These are phyloP conservation scores for Agriopis aurantiaria DNA, from an alignment of 2,888 invertebrate genomes.

Conservation along the genomic window DNA sequence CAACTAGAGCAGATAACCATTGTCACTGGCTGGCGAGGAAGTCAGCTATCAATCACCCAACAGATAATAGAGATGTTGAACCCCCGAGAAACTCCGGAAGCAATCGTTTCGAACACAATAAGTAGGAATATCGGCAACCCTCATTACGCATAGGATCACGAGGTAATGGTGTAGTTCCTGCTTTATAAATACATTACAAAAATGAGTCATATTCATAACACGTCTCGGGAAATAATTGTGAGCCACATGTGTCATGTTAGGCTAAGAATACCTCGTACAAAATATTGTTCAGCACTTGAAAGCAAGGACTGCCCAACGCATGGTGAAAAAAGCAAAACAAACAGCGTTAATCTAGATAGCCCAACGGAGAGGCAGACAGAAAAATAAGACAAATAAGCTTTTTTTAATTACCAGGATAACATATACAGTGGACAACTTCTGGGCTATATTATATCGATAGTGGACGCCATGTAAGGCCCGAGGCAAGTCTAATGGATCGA, in stretches of 20 bases:
- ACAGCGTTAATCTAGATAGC: constrained; percentile 2
- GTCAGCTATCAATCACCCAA: constrained; percentile 79
- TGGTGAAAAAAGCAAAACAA: neutral
- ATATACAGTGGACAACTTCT: constrained; percentile 21
- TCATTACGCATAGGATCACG: constrained; percentile 40
- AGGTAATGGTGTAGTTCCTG: constrained; percentile 40
- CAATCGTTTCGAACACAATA: constrained; percentile 57
- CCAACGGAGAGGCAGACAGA: constrained; percentile 9
- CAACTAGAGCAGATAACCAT: constrained; percentile 68
- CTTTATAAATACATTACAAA: constrained; percentile 23
- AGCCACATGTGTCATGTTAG: neutral
- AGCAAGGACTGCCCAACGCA: neutral
- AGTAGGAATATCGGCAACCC: constrained; percentile 41
- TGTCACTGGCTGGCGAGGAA: constrained; percentile 68
- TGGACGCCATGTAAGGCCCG: constrained; percentile 43
- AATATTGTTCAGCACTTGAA: neutral
- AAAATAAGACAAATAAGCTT: constrained; percentile 21
- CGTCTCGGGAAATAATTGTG: constrained; percentile 1
- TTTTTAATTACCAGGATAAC: constrained; percentile 9
- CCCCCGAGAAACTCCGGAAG: constrained; percentile 72
- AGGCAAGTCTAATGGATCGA: constrained; percentile 28
- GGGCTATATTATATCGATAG: constrained; percentile 26
- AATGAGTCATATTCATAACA: constrained; percentile 12
- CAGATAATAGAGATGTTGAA: constrained; percentile 79
- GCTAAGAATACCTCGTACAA: neutral